Percentiles rank a stretch among this genome's conserved stretches.
phyloP scores from a whole-genome alignment of 2,888 invertebrate species.

The Lagria hirta region DNA sequence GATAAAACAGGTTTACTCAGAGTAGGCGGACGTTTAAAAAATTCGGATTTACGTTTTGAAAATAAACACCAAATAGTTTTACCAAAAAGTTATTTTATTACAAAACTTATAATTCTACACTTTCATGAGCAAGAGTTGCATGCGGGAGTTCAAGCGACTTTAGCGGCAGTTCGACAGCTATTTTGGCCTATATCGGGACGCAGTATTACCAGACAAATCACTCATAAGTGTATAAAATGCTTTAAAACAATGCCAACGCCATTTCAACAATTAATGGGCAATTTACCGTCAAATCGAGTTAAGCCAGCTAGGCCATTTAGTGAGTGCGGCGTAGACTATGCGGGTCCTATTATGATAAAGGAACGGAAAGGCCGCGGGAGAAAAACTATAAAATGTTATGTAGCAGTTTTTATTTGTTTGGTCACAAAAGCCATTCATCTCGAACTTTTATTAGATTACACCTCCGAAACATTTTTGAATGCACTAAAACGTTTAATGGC shows the following conservation, averaged over 20 bases:
- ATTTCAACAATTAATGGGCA: constrained; percentile 10
- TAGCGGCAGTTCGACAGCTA: background rate
- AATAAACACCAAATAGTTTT: constrained; percentile 1
- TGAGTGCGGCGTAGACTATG: constrained; percentile 8
- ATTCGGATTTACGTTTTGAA: background rate
- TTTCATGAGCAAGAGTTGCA: background rate
- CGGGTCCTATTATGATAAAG: constrained; percentile 3
- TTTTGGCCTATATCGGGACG: background rate
- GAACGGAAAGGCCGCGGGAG: constrained; percentile 1
- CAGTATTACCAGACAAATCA: background rate
- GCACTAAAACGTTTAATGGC: constrained; percentile 5
- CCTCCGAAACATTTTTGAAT: background rate
- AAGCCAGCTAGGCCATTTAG: constrained; percentile 5
- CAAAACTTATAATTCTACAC: background rate
- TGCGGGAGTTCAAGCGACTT: constrained; percentile 1
- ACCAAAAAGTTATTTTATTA: background rate
- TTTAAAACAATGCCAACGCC: background rate
- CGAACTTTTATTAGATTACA: constrained; percentile 3
- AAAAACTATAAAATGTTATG: constrained; percentile 4
- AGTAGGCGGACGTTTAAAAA: constrained; percentile 1
- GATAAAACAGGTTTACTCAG: no score
- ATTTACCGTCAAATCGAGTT: constrained; percentile 6
- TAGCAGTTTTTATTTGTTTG: constrained; percentile 2
- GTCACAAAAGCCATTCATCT: constrained; percentile 1
- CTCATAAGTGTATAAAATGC: constrained; percentile 1